A percentile compares a stretch with the other conserved stretches of the same genome.
Evolutionary conservation across 2,113 vertebrate species (phyloP).

Genomic region (Melanerpes aurifrons): DNA sequence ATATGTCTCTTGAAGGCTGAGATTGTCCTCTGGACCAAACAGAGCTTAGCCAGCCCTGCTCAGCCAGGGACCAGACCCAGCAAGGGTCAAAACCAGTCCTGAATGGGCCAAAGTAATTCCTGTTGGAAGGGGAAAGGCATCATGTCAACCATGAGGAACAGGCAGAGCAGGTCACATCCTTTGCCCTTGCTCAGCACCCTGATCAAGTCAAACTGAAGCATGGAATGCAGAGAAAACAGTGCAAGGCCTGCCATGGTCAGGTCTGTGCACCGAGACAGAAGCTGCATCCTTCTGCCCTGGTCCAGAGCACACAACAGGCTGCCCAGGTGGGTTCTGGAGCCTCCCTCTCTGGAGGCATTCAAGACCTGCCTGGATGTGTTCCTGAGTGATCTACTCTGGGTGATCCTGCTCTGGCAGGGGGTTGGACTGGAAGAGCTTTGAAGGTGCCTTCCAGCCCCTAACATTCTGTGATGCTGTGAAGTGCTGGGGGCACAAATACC

Average conservation of each 20-base stretch:
- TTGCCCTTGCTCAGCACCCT: rapidly evolving
- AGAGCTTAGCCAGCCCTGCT: background rate
- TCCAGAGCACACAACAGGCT: background rate
- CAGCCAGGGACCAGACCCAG: background rate
- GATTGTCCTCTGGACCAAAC: background rate
- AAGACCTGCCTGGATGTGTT: too few species aligned
- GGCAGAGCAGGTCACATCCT: background rate
- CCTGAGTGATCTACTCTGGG: too few species aligned
- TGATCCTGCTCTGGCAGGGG: too few species aligned
- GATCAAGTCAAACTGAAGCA: background rate
- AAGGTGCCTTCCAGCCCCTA: too few species aligned
- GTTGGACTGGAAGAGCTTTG: too few species aligned
- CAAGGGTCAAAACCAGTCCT: background rate
- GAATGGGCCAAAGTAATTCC: background rate
- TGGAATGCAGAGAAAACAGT: rapidly evolving
- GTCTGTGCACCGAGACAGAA: background rate
- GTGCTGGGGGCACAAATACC: background rate
- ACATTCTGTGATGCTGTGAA: background rate
- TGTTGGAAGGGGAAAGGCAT: background rate
- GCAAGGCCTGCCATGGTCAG: background rate
- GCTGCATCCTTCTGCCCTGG: background rate
- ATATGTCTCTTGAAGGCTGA: background rate
- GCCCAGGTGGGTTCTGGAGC: too few species aligned
- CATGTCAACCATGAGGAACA: background rate
- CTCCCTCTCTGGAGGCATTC: too few species aligned